Evolutionary conservation across 2,888 invertebrate species (phyloP).

Genomic region (Polydesmus complanatus): DNA sequence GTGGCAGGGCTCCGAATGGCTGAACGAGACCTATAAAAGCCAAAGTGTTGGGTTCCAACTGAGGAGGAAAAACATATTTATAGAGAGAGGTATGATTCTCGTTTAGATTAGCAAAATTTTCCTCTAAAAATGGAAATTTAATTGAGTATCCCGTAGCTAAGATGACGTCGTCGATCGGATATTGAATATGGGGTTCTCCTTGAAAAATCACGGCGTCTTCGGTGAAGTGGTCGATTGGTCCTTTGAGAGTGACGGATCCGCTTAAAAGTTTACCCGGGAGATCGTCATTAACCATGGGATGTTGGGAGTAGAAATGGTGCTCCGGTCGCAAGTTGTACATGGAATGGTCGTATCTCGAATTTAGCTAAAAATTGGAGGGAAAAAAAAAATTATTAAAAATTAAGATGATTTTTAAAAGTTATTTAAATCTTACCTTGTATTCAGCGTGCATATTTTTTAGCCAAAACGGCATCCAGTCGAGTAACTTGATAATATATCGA

Average conservation of each 20-base stretch:
- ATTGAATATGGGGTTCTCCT: slow-evolving; percentile 24
- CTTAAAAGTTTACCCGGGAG: slow-evolving; percentile 32
- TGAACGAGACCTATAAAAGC: slow-evolving; percentile 15
- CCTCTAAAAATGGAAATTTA: slow-evolving; percentile 9
- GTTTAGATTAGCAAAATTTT: slow-evolving; percentile 1
- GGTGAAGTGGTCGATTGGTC: slow-evolving; percentile 24
- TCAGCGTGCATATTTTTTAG: slow-evolving; percentile 2
- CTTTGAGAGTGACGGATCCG: slow-evolving; percentile 26
- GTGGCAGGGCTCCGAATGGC: slow-evolving; percentile 10
- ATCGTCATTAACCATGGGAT: slow-evolving; percentile 30
- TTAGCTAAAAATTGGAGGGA: slow-evolving; percentile 20
- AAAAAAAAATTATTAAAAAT: neutral
- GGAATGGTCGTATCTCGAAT: slow-evolving; percentile 27
- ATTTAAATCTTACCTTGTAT: neutral
- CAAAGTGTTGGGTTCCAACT: neutral
- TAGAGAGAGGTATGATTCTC: slow-evolving; percentile 10
- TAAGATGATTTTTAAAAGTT: neutral
- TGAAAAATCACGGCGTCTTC: slow-evolving; percentile 25
- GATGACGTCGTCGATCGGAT: slow-evolving; percentile 18
- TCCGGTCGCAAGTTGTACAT: slow-evolving; percentile 30
- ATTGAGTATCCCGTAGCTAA: slow-evolving; percentile 17
- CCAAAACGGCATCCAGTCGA: neutral
- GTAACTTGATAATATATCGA: neutral
- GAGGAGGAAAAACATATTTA: slow-evolving; percentile 14
- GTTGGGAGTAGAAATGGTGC: slow-evolving; percentile 20